phyloP scores from a whole-genome alignment of 1,140 invertebrate genomes.

The Drosophila lowei region DNA sequence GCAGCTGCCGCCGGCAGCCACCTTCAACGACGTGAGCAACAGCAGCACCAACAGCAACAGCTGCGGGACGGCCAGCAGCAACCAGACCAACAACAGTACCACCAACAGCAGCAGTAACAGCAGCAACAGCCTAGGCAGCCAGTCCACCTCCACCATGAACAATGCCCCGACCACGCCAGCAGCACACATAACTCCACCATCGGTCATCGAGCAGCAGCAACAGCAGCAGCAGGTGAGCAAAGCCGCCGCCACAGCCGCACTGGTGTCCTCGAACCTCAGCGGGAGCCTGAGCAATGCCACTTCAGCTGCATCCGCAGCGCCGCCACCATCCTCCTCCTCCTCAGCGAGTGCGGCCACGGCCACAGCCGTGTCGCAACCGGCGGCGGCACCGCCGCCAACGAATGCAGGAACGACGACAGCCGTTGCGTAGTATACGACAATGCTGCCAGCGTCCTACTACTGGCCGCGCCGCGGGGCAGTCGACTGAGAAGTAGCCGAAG shows the following conservation, averaged over 20 bases:
- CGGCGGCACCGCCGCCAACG: constrained; percentile 67
- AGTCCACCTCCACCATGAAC: constrained; percentile 41
- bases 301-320: constrained; percentile 34
- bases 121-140: constrained; percentile 59
- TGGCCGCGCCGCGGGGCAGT: constrained; percentile 57
- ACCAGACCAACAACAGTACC: constrained; percentile 74
- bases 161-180: constrained; percentile 26
- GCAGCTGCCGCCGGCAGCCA: constrained; percentile 70
- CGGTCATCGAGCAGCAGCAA: constrained; percentile 41
- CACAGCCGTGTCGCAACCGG: constrained; percentile 49
- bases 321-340: constrained; percentile 17
- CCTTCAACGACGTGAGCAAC: constrained; percentile 81
- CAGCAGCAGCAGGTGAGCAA: constrained; percentile 61
- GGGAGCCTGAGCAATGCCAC: constrained; percentile 44
- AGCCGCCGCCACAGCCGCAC: constrained; percentile 29
- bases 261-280: too few relatives aligned
- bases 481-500: constrained; percentile 28
- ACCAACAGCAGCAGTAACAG: constrained; percentile 69
- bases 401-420: constrained; percentile 77
- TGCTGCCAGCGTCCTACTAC: constrained; percentile 74
- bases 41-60: constrained; percentile 82
- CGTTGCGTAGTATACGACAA: constrained; percentile 82
- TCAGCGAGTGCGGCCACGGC: constrained; percentile 17
- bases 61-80: constrained; percentile 78
- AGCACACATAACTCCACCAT: constrained; percentile 10